A percentile compares a stretch with the other conserved stretches of the same genome.
These are phyloP conservation scores for Larimichthys polyactis DNA, from an alignment of 2,113 vertebrate genomes.

Conservation along the genomic window DNA sequence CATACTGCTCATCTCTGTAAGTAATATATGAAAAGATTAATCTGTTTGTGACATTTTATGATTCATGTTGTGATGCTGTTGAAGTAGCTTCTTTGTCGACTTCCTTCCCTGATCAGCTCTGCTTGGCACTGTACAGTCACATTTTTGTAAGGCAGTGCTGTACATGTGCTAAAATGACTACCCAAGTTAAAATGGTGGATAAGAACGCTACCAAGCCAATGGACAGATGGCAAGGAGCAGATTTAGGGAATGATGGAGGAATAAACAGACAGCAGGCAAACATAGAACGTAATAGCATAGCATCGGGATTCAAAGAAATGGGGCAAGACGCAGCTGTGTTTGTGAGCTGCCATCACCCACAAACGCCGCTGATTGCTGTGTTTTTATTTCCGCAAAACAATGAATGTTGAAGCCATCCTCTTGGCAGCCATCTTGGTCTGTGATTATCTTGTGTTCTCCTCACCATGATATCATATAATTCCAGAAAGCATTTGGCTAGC, in stretches of 20 bases:
- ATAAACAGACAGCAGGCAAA: slow-evolving; percentile 44
- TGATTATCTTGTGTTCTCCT: slow-evolving; percentile 67
- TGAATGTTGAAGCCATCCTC: slow-evolving; percentile 37
- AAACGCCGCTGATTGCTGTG: slow-evolving; percentile 68
- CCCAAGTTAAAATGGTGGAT: slow-evolving; percentile 63
- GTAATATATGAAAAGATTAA: slow-evolving; percentile 42
- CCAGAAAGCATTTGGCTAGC: slow-evolving; percentile 38
- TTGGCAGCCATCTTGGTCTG: slow-evolving; percentile 59
- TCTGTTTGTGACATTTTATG: slow-evolving; percentile 35
- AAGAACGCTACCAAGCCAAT: slow-evolving; percentile 42
- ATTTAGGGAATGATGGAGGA: slow-evolving; percentile 58
- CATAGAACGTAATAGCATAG: slow-evolving; percentile 36
- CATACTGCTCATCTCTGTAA: slow-evolving; percentile 58
- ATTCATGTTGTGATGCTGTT: slow-evolving; percentile 20
- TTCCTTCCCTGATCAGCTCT: slow-evolving; percentile 29
- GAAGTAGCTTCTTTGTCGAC: slow-evolving; percentile 26
- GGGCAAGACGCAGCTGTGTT: slow-evolving; percentile 60
- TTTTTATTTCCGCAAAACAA: slow-evolving; percentile 62
- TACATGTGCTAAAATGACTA: slow-evolving; percentile 58
- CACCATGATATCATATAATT: slow-evolving; percentile 46
- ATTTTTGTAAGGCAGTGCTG: slow-evolving; percentile 20
- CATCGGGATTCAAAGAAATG: slow-evolving; percentile 54
- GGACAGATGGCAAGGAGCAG: slow-evolving; percentile 64
- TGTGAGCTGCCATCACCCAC: slow-evolving; percentile 56
- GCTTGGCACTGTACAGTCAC: slow-evolving; percentile 12